Conservation (phyloP, 2,113 vertebrate genomes). For the Dromiciops gliroides region DNA sequence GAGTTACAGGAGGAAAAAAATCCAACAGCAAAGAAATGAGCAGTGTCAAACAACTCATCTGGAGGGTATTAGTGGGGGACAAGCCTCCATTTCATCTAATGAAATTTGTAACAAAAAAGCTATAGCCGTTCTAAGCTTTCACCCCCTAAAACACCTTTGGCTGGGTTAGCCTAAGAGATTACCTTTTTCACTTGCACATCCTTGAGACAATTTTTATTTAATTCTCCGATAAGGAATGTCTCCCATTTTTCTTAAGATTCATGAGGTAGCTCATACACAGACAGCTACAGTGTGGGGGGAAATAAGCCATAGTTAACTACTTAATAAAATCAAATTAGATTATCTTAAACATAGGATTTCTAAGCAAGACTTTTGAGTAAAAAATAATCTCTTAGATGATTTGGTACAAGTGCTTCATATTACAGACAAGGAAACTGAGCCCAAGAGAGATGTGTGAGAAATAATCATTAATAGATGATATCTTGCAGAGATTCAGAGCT, state of each 20-base stretch:
- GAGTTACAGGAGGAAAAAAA: slow-evolving; percentile 69
- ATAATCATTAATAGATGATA: too few species aligned
- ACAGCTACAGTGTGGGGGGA: not conserved
- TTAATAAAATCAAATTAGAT: not conserved
- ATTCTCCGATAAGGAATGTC: slow-evolving; percentile 14
- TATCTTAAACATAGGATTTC: not conserved
- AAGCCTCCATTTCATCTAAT: slow-evolving; percentile 73
- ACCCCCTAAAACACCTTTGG: slow-evolving; percentile 73
- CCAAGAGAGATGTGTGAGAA: too few species aligned
- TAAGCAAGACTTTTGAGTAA: not conserved
- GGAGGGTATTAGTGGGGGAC: slow-evolving; percentile 63
- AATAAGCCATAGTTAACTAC: not conserved
- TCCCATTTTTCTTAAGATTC: not conserved
- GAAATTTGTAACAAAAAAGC: slow-evolving; percentile 68
- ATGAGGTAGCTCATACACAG: not conserved
- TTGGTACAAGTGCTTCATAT: not conserved
- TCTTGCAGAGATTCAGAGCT: too few species aligned
- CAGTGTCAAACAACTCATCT: slow-evolving; percentile 70
- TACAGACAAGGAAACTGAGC: not conserved
- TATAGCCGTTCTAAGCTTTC: slow-evolving; percentile 70
- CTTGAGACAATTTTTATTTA: slow-evolving; percentile 48
- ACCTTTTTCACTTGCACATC: slow-evolving; percentile 22
- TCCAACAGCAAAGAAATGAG: slow-evolving; percentile 72
- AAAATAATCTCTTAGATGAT: not conserved
- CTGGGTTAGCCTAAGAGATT: slow-evolving; percentile 15